Conservation (phyloP, 2,113 vertebrate species). For the Pedetes capensis region DNA sequence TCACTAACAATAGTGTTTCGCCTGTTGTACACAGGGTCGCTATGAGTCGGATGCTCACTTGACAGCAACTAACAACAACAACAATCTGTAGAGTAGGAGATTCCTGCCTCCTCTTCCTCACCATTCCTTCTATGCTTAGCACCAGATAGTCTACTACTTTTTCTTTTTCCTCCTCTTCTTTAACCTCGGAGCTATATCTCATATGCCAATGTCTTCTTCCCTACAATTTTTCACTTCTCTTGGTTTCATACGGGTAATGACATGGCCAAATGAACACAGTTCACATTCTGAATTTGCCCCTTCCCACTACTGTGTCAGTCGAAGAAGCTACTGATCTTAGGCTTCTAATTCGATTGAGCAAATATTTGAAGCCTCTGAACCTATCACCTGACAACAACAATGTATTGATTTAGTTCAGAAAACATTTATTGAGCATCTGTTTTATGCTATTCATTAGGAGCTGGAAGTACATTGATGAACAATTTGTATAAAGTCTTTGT, state of each 20-base stretch:
- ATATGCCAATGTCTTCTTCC: background rate
- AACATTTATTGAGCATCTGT: background rate
- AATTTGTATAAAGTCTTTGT: background rate
- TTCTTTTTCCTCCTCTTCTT: background rate
- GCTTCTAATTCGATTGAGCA: background rate
- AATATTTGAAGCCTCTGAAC: background rate
- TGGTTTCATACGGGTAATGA: background rate
- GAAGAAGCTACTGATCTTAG: background rate
- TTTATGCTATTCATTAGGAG: background rate
- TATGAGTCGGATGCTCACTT: no score
- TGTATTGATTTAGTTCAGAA: background rate
- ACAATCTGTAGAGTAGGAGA: background rate
- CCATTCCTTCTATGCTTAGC: background rate
- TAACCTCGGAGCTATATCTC: background rate
- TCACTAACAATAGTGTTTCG: no score
- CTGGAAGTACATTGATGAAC: background rate
- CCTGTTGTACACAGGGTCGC: no score
- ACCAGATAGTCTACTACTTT: background rate
- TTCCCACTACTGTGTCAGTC: background rate
- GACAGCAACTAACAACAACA: no score
- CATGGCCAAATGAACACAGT: background rate
- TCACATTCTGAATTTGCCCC: background rate
- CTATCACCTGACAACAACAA: no score
- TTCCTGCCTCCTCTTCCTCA: no score
- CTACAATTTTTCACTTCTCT: background rate